phyloP scores from a whole-genome alignment of 2,888 invertebrate species.

The Erebia epiphron region DNA sequence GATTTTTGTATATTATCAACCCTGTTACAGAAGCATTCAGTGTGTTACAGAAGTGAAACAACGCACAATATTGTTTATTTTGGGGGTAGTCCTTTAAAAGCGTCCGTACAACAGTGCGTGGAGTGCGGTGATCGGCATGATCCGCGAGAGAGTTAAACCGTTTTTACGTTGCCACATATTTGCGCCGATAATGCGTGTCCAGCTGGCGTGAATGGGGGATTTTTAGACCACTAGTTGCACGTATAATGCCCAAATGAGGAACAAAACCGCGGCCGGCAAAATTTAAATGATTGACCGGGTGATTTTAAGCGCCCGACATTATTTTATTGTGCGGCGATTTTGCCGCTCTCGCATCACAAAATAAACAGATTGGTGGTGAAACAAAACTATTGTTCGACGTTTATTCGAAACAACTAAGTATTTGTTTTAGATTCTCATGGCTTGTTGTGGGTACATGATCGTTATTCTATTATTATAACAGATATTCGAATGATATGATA shows the following conservation, averaged over 20 bases:
- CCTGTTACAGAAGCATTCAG: too few species aligned
- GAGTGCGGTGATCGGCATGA: slow-evolving; percentile 70
- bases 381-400: not conserved
- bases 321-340: slow-evolving; percentile 6
- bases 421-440: not conserved
- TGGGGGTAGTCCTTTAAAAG: slow-evolving; percentile 3
- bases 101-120: slow-evolving; percentile 58
- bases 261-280: slow-evolving; percentile 20
- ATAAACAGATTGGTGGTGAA: not conserved
- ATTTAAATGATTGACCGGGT: slow-evolving; percentile 19
- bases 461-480: too few species aligned
- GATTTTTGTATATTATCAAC: too few species aligned
- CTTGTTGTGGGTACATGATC: not conserved
- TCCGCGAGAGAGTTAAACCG: slow-evolving; percentile 75
- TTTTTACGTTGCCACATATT: slow-evolving; percentile 76
- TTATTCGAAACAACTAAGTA: not conserved
- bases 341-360: not conserved
- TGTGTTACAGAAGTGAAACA: too few species aligned
- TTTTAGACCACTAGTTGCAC: slow-evolving; percentile 44
- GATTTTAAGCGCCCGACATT: slow-evolving; percentile 8
- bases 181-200: slow-evolving; percentile 60
- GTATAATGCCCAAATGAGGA: slow-evolving; percentile 30
- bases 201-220: slow-evolving; percentile 34
- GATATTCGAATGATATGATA: too few species aligned
- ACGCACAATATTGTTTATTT: too few species aligned